Conservation (phyloP, 2,888 invertebrate genomes). For the Hedychridium roseum region DNA sequence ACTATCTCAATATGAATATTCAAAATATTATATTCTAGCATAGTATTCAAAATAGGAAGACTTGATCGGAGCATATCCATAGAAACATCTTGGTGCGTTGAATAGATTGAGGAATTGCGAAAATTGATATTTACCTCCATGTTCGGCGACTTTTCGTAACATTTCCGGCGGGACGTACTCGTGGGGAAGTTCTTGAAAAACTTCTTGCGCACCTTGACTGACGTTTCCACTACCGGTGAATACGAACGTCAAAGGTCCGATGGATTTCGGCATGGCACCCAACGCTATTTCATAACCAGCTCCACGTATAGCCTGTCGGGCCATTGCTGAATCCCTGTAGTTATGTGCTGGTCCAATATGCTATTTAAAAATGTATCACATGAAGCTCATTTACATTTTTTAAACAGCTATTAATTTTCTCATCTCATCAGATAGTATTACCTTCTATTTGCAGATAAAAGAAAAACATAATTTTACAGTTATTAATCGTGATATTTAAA, state of each 20-base stretch:
- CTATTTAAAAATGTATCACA: slow-evolving; percentile 67
- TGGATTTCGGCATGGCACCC: slow-evolving; percentile 94
- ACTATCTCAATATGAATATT: too few species aligned
- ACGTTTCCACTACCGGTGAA: slow-evolving; percentile 99
- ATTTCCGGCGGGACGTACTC: slow-evolving; percentile 97
- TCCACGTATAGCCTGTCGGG: slow-evolving; percentile 94
- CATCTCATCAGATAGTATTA: too few species aligned
- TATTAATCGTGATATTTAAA: too few species aligned
- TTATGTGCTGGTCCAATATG: slow-evolving; percentile 99
- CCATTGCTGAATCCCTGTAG: slow-evolving; percentile 97
- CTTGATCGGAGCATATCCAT: too few species aligned
- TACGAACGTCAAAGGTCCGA: slow-evolving; percentile 96
- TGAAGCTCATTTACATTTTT: too few species aligned
- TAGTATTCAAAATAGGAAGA: too few species aligned
- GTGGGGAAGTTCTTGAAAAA: slow-evolving; percentile 96
- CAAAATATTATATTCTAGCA: too few species aligned
- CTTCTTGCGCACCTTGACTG: slow-evolving; percentile 86
- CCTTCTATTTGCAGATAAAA: too few species aligned
- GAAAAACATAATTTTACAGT: too few species aligned
- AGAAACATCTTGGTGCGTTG: too few species aligned
- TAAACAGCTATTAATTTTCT: too few species aligned
- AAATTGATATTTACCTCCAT: slow-evolving; percentile 85
- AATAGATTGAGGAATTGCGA: too few species aligned
- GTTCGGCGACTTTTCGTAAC: slow-evolving; percentile 93
- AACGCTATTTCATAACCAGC: slow-evolving; percentile 99